phyloP scores from a whole-genome alignment of 2,888 invertebrate genomes.

The Scaptomyza polygonia region DNA sequence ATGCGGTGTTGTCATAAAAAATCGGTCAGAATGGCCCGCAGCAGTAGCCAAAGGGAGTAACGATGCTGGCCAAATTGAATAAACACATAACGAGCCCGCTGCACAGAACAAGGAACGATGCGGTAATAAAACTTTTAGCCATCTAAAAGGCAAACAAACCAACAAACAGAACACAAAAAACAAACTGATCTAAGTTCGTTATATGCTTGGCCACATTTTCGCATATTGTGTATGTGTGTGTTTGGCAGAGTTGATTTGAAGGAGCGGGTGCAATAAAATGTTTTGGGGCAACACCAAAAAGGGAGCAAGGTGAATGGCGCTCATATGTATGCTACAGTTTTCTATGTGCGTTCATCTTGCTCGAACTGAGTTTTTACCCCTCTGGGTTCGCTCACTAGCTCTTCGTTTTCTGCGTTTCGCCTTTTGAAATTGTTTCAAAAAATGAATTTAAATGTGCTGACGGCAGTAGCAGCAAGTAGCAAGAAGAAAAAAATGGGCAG shows the following conservation, averaged over 20 bases:
- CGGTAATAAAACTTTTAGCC: conserved; percentile 78
- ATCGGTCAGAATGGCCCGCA: conserved; percentile 26
- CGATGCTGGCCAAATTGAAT: conserved; percentile 66
- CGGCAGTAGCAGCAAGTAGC: conserved; percentile 48
- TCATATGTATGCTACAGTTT: conserved; percentile 74
- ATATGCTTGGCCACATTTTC: conserved; percentile 37
- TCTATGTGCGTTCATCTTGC: conserved; percentile 24
- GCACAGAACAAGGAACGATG: conserved; percentile 55
- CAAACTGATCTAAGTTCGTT: conserved; percentile 73
- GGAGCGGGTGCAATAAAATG: conserved; percentile 61
- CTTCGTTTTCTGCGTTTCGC: conserved; percentile 16
- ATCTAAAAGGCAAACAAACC: conserved; percentile 30
- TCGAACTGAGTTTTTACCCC: conserved; percentile 28
- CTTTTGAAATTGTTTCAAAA: conserved; percentile 68
- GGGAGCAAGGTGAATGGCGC: conserved; percentile 63
- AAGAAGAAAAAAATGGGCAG: background rate
- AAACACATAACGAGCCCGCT: conserved; percentile 75
- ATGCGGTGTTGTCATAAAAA: conserved; percentile 55
- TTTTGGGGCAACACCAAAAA: conserved; percentile 44
- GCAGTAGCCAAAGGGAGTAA: conserved; percentile 24
- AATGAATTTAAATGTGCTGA: conserved; percentile 79
- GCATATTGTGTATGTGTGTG: conserved; percentile 19
- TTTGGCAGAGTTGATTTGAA: conserved; percentile 5
- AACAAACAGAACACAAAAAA: conserved; percentile 26
- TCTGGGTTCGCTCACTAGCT: conserved; percentile 5